Evolutionary conservation across 2,888 invertebrate genomes (phyloP), one percentile per base, ranked within the genome.

Genomic region (Didymodactylos carnosus): DNA sequence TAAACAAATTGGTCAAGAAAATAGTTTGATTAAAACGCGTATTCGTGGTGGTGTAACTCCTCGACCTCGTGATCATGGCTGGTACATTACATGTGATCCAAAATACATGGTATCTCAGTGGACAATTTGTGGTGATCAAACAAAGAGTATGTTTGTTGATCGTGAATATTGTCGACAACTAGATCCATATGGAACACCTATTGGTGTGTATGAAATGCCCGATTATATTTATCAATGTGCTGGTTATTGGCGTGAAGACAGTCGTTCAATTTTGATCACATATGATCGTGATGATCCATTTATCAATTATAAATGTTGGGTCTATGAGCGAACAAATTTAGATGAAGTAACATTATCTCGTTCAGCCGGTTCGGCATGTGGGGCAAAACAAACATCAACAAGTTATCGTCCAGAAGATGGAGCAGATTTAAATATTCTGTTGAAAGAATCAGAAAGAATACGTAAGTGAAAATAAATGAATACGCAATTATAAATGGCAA

Each of bases 191-290:
- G 95, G 94, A 70, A 87, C 91, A 78, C 95, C 95, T 3, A 90
- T 93, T 74, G 82, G 83, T 78, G 84, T 84, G 77, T 84, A 84
- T 76, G 75, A 76, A 51, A 73, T 77, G 40, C 46, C 94, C 2
- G 95, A 97, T 86, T 93, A 94, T 81, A 89, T 88, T 82, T 90
- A 97, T 89, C 92, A 92, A 81, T 97, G 97, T 81, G 92, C 97
- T 78, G 95, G 94, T 0, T 95, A 88, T 83, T 97, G 94, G 93
- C 93, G 94, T 83, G 95, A 97, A 82, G 95, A 97, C 86, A 87
- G 95, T 46, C 92, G 91, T 82, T 95, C 95, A 0, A 95, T 95
- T 83, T 84, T 97, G 62, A 90, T 97, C 74, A 97, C 95, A 0
- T 94, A 90, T 82, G 95, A 97, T 82, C 93, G 93, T 81, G 86